Conservation (phyloP, 2,113 vertebrate species). For the Ceratotherium simum region DNA sequence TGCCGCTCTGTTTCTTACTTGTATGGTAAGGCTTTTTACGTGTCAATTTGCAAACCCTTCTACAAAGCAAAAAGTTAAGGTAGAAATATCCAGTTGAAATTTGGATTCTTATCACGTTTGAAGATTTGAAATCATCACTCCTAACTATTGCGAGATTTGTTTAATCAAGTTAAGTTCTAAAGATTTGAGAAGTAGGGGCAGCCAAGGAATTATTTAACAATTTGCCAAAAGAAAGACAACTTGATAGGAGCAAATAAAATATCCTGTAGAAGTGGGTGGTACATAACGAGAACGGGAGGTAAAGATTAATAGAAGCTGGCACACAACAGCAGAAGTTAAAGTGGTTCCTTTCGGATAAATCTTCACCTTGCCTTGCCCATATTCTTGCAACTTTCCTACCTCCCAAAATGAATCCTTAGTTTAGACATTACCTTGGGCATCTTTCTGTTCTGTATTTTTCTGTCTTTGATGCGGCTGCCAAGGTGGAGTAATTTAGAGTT, state of each 20-base stretch:
- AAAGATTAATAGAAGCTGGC: neutral
- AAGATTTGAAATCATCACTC: neutral
- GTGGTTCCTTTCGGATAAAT: neutral
- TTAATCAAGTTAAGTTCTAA: neutral
- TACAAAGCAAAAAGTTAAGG: neutral
- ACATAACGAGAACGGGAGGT: neutral
- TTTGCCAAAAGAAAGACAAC: neutral
- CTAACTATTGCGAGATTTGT: neutral
- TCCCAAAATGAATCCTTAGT: neutral
- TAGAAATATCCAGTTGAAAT: neutral
- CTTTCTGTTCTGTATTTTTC: slow-evolving; percentile 40
- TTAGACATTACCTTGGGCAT: slow-evolving; percentile 26
- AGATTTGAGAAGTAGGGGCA: neutral
- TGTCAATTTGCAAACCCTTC: neutral
- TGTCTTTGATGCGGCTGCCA: slow-evolving; percentile 71
- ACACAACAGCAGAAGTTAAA: neutral
- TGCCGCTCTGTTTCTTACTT: neutral
- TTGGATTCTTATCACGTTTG: neutral
- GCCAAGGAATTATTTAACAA: neutral
- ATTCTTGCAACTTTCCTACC: neutral
- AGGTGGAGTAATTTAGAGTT: slow-evolving; percentile 53
- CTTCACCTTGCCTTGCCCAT: neutral
- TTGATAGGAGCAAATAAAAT: neutral
- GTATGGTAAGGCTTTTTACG: neutral
- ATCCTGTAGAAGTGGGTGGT: neutral